Base-by-base conservation (phyloP, 2,888 invertebrate genomes). In the Phorcus lineatus region DNA sequence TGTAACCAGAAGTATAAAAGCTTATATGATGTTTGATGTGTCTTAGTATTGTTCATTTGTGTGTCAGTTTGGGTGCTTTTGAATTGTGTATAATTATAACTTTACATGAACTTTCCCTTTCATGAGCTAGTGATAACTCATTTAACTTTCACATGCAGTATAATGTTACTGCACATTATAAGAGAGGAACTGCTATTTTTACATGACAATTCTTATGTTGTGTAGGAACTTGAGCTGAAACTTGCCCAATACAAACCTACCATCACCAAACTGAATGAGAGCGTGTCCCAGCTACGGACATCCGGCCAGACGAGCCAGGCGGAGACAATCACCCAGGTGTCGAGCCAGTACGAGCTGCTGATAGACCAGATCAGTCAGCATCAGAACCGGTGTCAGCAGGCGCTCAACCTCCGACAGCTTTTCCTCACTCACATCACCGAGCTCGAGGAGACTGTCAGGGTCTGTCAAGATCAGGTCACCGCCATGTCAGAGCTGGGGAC, bases 311-410 rank as follows among this genome's bases (percentile, higher is more conserved):
- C 87, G 9, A 96, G 85, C 95, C 31, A 96, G 96, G 91, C 94
- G 66, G 96, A 96, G 0, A 97, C 97, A 86, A 94, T 98, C 28
- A 96, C 96, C 92, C 96, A 95, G 75, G 95, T 98, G 47, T 92
- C 97, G 0, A 95, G 95, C 0, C 96, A 97, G 90, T 97, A 97
- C 93, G 97, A 97, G 89, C 97, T 97, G 89, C 94, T 98, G 78
- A 96, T 97, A 88, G 95, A 95, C 87, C 95, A 96, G 2, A 96
- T 98, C 81, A 97, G 97, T 93, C 96, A 97, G 83, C 0, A 96
- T 95, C 92, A 94, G 22, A 84, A 86, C 28, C 91, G 91, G 81
- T 88, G 98, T 9, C 95, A 96, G 86, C 96, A 97, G 87, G 94
- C 97, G 0, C 92, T 98, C 17, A 92, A 96, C 1, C 92, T 98